These are phyloP conservation scores for Agrochola lota DNA, from an alignment of 2,888 invertebrate genomes.

Conservation along the genomic window DNA sequence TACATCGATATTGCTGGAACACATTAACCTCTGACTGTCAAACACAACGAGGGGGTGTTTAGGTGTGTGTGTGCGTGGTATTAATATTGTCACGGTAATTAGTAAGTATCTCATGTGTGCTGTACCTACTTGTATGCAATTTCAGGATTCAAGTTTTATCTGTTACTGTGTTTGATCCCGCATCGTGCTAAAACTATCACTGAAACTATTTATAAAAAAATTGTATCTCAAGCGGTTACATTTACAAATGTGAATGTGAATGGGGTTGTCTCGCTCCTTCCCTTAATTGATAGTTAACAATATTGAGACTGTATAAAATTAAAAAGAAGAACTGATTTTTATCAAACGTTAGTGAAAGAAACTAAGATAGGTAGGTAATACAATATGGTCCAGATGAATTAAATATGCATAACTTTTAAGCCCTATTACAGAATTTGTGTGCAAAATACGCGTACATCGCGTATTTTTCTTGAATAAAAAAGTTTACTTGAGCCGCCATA, in stretches of 20 bases:
- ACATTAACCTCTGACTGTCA: constrained; percentile 21
- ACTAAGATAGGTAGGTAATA: no score
- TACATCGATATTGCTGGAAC: constrained; percentile 37
- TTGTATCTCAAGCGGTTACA: no score
- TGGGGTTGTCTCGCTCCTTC: no score
- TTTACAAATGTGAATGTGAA: no score
- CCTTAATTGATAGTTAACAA: no score
- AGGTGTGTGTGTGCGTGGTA: neutral
- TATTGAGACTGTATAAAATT: no score
- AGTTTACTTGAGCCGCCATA: no score
- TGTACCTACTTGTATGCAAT: neutral
- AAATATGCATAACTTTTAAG: neutral
- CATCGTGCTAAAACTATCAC: neutral
- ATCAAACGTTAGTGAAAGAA: neutral
- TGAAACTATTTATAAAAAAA: neutral
- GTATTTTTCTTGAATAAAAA: no score
- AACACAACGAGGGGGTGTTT: neutral
- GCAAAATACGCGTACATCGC: no score
- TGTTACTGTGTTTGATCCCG: neutral
- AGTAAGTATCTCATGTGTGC: neutral
- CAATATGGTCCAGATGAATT: neutral
- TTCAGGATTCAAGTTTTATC: neutral
- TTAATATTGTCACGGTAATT: neutral
- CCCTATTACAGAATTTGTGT: no score
- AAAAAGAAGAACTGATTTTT: no score